Evolutionary conservation across 2,113 vertebrate species (phyloP), one percentile per base, ranked within the genome.

Genomic region (Equus przewalskii): DNA sequence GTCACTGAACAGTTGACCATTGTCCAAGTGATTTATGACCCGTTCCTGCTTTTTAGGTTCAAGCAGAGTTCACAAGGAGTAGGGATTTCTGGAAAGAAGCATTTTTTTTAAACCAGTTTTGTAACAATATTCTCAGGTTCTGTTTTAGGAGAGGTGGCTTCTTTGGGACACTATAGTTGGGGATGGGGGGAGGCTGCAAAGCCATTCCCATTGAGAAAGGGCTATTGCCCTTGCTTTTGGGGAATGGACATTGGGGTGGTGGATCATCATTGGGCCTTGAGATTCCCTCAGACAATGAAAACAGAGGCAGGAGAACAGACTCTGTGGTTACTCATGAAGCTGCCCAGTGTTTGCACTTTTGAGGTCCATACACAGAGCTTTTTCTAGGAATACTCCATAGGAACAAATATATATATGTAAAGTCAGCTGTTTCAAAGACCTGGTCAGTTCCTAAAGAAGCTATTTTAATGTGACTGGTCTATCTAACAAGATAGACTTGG

Each of bases 1-100:
- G 98, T 98, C 99, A 98, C 98, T 99, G 99, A 99, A 99, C 98
- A 99, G 98, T 99, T 99, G 99, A 99, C 99, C 99, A 99, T 99
- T 99, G 99, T 99, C 99, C 98, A 98, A 99, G 97, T 99, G 99
- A 99, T 99, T 99, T 99, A 99, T 99, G 98, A 98, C 99, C 99
- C 98, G 91, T 98, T 98, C 98, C 98, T 98, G 98, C 98, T 99
- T 99, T 98, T 99, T 98, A 99, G 98, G 99, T 99, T 99, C 99
- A 99, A 98, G 98, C 99, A 99, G 98, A 99, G 99, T 99, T 99
- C 99, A 99, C 99, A 99, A 99, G 98, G 98, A 98, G 98, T 98
- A 98, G 98, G 97, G 98, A 99, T 99, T 99, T 99, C 98, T 99
- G 98, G 98, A 98, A 99, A 99, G 98, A 99, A 99, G 99, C 98